Percentiles rank a stretch among this genome's conserved stretches.
Conservation (phyloP, 2,113 vertebrate species). For the Calyptommatus sinebrachiatus region DNA sequence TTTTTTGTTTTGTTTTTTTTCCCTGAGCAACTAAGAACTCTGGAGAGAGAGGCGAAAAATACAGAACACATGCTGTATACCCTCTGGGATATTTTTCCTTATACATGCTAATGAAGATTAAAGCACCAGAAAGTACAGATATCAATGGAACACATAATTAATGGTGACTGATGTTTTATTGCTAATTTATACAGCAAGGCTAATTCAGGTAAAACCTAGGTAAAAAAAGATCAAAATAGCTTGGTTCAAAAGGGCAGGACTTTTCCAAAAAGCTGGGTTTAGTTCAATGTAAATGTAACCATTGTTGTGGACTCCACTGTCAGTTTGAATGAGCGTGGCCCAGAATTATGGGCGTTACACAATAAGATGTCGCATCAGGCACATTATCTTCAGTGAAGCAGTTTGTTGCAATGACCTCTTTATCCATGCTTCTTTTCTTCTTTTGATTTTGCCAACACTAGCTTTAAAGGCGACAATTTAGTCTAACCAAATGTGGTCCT, state of each 20-base stretch:
- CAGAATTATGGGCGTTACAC: constrained; percentile 13
- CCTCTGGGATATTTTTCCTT: constrained; percentile 51
- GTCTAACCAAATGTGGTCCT: constrained; percentile 9
- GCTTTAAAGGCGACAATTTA: constrained; percentile 26
- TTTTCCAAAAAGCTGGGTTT: fast-evolving
- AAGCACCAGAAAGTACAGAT: constrained; percentile 58
- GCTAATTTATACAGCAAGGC: constrained; percentile 56
- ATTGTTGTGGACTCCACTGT: neutral
- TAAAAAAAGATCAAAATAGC: constrained; percentile 41
- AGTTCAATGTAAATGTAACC: constrained; percentile 12
- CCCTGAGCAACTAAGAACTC: constrained; percentile 41
- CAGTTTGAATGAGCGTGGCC: constrained; percentile 1
- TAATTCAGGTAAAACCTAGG: constrained; percentile 46
- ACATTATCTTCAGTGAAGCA: constrained; percentile 16
- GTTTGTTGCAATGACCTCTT: constrained; percentile 14
- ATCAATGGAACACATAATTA: constrained; percentile 64
- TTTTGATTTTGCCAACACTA: constrained; percentile 12
- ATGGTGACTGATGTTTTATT: constrained; percentile 66
- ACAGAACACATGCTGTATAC: constrained; percentile 48
- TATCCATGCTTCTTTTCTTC: constrained; percentile 30
- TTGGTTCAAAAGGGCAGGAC: constrained; percentile 19
- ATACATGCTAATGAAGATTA: constrained; percentile 63
- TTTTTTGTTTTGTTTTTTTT: constrained; percentile 31
- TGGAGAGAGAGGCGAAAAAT: constrained; percentile 40
- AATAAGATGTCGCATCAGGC: constrained; percentile 11